Conservation (phyloP, 2,113 vertebrate species). For the Ceuthmochares aereus region DNA sequence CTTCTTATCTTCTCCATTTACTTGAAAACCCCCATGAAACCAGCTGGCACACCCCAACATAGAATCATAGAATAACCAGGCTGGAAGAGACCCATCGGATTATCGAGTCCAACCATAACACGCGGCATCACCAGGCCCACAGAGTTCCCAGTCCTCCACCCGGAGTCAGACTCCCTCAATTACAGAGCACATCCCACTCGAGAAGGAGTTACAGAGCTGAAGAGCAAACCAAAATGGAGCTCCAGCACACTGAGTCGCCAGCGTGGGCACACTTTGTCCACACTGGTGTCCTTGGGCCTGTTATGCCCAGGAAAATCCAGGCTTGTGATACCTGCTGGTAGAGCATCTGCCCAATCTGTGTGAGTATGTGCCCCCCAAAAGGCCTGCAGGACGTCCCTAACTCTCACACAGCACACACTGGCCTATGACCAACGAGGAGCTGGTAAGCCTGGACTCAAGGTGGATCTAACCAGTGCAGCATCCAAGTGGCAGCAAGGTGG, state of each 20-base stretch:
- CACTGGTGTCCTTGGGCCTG: fast-evolving
- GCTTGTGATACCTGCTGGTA: background rate
- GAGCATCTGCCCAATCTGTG: background rate
- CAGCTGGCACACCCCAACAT: background rate
- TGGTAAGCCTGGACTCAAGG: background rate
- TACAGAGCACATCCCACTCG: fast-evolving
- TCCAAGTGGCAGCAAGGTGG: background rate
- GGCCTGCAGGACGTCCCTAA: background rate
- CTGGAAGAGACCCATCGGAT: too few relatives aligned
- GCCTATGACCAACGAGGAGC: fast-evolving
- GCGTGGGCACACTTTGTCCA: background rate
- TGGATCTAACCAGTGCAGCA: background rate
- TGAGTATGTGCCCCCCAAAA: fast-evolving
- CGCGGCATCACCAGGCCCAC: too few relatives aligned
- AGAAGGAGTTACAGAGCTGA: background rate
- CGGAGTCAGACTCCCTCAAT: background rate
- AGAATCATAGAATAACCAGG: too few relatives aligned
- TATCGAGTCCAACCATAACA: too few relatives aligned
- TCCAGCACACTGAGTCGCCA: background rate
- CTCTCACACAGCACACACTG: background rate
- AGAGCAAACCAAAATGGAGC: background rate
- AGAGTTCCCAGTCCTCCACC: background rate
- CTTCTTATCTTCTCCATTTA: background rate
- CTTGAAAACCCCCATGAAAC: background rate
- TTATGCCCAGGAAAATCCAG: background rate